Evolutionary conservation across 2,113 vertebrate species (phyloP).

Genomic region (Apodemus sylvaticus): DNA sequence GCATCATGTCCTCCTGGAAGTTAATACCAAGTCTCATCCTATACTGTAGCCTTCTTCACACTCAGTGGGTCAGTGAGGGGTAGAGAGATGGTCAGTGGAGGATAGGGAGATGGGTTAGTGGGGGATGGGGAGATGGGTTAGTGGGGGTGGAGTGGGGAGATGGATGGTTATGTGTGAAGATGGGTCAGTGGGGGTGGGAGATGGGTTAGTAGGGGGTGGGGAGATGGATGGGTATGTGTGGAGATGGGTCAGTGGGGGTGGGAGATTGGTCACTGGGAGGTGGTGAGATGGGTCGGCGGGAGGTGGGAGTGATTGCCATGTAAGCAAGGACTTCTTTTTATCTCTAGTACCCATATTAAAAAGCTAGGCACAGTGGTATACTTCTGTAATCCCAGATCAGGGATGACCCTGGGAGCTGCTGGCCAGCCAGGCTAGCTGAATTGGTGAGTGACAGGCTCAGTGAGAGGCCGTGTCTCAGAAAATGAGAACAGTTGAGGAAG

Average conservation of each 20-base stretch:
- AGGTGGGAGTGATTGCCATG: too few species aligned
- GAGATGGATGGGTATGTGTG: too few species aligned
- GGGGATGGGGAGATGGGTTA: neutral
- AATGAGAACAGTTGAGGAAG: neutral
- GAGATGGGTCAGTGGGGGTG: neutral
- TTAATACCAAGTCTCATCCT: neutral
- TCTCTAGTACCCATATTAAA: neutral
- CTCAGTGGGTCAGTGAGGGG: neutral
- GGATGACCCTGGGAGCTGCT: neutral
- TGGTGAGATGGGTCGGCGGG: neutral
- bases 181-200: neutral
- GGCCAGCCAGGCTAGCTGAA: neutral
- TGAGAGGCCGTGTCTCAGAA: neutral
- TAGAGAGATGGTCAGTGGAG: too few species aligned
- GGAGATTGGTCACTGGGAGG: neutral
- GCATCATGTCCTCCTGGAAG: neutral
- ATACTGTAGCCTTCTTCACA: neutral
- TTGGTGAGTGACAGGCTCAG: neutral
- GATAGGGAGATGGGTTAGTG: too few species aligned
- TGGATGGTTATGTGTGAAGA: too few species aligned
- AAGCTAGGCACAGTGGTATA: neutral
- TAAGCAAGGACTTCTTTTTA: neutral
- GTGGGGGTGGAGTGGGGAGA: neutral
- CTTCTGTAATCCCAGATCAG: neutral
- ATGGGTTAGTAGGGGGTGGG: neutral